Evolutionary conservation across 2,888 invertebrate genomes (phyloP).

Genomic region (Dolomedes plantarius): DNA sequence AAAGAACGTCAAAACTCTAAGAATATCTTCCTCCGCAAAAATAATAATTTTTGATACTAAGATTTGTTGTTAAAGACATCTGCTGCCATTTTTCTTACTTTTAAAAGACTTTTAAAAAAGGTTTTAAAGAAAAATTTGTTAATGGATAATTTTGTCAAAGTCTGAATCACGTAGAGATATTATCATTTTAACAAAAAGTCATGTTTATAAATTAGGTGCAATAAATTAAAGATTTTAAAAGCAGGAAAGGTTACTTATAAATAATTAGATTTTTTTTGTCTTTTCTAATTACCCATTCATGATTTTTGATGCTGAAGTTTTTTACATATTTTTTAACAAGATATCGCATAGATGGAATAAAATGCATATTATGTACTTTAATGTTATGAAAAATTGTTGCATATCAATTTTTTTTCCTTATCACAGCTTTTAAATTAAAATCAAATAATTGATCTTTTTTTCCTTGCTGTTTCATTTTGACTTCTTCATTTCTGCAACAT

Average conservation of each 20-base stretch:
- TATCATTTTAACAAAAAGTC: not conserved
- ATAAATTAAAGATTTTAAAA: constrained; percentile 16
- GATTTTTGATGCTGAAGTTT: not conserved
- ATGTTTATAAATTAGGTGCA: not conserved
- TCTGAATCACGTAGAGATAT: not conserved
- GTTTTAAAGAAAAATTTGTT: not conserved
- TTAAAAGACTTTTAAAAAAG: not conserved
- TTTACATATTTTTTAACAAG: not conserved
- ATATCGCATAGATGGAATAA: not conserved
- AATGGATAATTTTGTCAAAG: constrained; percentile 1
- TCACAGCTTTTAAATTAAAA: too few species aligned
- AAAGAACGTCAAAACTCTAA: not conserved
- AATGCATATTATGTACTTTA: not conserved
- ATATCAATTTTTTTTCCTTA: too few species aligned
- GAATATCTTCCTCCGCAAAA: not conserved
- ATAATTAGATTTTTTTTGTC: constrained; percentile 1
- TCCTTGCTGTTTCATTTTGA: too few species aligned
- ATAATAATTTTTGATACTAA: not conserved
- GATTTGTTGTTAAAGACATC: not conserved
- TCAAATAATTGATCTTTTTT: too few species aligned
- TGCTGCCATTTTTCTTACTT: not conserved
- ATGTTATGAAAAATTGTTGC: not conserved
- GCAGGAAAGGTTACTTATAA: not conserved
- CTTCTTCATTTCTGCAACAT: too few species aligned
- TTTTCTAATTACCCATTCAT: not conserved